Percentiles rank a stretch among this genome's conserved stretches.
phyloP scores from a whole-genome alignment of 2,888 invertebrate species.

The Nymphalis polychloros region DNA sequence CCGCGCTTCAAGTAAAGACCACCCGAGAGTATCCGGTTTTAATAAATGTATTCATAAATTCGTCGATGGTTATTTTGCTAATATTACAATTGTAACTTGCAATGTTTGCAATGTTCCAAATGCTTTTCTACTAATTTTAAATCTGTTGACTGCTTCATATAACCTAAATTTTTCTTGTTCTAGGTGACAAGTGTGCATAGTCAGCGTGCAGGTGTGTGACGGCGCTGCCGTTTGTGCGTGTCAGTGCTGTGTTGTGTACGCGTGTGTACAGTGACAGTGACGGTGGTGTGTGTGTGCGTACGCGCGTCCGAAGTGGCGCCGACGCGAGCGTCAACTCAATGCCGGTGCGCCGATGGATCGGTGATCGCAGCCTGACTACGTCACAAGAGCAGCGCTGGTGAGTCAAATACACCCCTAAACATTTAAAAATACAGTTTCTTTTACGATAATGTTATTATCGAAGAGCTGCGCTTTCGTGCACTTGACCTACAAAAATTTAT shows the following conservation, averaged over 20 bases:
- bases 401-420: slow-evolving; percentile 42
- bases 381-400: slow-evolving; percentile 78
- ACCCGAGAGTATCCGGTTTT: slow-evolving; percentile 1
- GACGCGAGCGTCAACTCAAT: slow-evolving; percentile 70
- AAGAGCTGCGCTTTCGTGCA: neutral
- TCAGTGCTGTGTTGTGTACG: slow-evolving; percentile 28
- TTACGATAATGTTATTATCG: neutral
- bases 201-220: slow-evolving; percentile 26
- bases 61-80: neutral
- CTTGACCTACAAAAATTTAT: slow-evolving; percentile 5
- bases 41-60: slow-evolving; percentile 3
- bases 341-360: slow-evolving; percentile 80
- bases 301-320: slow-evolving; percentile 67
- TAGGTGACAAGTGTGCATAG: slow-evolving; percentile 35
- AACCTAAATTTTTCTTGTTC: slow-evolving; percentile 29
- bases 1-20: slow-evolving; percentile 1
- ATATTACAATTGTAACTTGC: neutral
- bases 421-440: neutral
- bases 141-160: slow-evolving; percentile 6
- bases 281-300: slow-evolving; percentile 45
- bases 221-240: slow-evolving; percentile 27
- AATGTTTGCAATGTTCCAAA: slow-evolving; percentile 1
- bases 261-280: slow-evolving; percentile 43
- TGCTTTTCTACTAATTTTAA: neutral
- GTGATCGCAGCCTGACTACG: slow-evolving; percentile 76